Evolutionary conservation across 1,140 invertebrate species (phyloP), one percentile per base, ranked within the genome.

Genomic region (Acarapis woodi): DNA sequence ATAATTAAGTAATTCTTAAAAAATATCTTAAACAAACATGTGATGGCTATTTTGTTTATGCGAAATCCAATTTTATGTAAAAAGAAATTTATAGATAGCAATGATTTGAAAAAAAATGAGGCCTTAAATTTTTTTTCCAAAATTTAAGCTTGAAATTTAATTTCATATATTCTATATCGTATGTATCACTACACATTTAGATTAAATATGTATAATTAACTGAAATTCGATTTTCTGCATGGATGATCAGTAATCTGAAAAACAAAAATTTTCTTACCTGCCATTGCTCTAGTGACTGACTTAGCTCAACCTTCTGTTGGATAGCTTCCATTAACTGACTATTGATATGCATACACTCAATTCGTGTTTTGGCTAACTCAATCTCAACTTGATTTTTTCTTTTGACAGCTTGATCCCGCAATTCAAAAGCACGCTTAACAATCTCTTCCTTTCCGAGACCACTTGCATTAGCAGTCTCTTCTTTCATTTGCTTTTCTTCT

Each of bases 281-380:
- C 82, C 82, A 93, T 58, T 88, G 80, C 49, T 88, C 82, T 10
- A 90, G 56, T 51, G 88, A 79, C 50, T 90, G 78, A 21, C 78
- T 82, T 1, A 90, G 62, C 52, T 83, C 77, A 28, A 90, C 70
- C 56, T 93, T 90, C 56, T 90, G 82, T 51, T 83, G 71, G 29
- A 93, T 76, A 0, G 80, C 77, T 52, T 88, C 82, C 62, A 88
- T 71, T 31, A 93, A 61, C 53, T 93, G 82, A 47, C 74, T 78
- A 51, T 85, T 83, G 20, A 80, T 71, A 51, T 83, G 78, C 58
- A 85, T 71, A 32, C 87, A 62, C 46, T 93, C 83, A 28, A 87
- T 77, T 10, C 80, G 62, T 1, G 76, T 73, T 49, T 73, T 72
- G 2, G 80, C 78, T 37, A 87, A 57, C 47, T 79, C 72, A 14